Evolutionary conservation across 2,888 invertebrate species (phyloP).

Genomic region (Trichacis sp.): DNA sequence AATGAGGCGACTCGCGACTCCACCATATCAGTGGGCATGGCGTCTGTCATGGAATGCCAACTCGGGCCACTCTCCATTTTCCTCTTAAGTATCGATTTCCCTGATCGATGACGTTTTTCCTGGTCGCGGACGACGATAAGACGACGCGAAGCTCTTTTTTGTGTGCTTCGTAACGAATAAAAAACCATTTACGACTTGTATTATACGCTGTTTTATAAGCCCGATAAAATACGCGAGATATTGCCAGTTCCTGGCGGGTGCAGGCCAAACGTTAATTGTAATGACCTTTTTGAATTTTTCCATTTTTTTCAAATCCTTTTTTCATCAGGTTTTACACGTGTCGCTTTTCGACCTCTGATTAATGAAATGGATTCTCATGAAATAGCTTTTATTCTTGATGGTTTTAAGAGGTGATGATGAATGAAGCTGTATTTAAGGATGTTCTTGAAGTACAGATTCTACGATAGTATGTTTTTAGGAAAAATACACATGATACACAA

Average conservation of each 20-base stretch:
- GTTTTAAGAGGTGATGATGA: no score
- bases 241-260: conserved; percentile 6
- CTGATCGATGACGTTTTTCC: conserved; percentile 42
- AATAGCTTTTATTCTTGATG: no score
- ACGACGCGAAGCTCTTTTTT: conserved; percentile 25
- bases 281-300: conserved; percentile 43
- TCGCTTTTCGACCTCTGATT: not conserved
- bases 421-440: no score
- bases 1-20: conserved; percentile 52
- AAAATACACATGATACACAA: no score
- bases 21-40: conserved; percentile 54
- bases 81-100: conserved; percentile 16
- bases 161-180: conserved; percentile 51
- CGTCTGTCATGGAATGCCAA: conserved; percentile 62
- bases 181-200: conserved; percentile 43
- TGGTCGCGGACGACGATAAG: conserved; percentile 24
- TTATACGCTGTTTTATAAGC: conserved; percentile 48
- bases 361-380: no score
- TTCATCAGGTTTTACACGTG: not conserved
- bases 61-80: conserved; percentile 41
- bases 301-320: not conserved
- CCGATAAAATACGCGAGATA: conserved; percentile 49
- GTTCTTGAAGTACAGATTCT: no score
- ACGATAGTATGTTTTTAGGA: no score
- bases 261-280: conserved; percentile 47